Conservation (phyloP, 2,888 invertebrate species). For the Cancer borealis region DNA sequence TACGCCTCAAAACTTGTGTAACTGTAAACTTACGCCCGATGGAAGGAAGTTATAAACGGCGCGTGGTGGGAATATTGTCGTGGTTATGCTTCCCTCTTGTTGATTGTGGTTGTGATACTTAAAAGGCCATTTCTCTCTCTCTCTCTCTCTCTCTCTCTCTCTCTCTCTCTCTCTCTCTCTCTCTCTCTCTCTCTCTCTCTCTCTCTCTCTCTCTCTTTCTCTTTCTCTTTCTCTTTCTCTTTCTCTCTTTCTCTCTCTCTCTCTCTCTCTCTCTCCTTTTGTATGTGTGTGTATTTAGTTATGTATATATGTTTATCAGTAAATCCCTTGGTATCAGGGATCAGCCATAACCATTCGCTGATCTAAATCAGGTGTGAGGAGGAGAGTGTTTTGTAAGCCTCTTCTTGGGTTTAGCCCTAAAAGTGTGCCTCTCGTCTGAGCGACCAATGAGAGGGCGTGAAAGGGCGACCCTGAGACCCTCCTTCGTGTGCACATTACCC, state of each 20-base stretch:
- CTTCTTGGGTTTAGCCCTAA: neutral
- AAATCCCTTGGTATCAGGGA: neutral
- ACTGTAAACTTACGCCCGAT: neutral
- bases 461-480: constrained; percentile 11
- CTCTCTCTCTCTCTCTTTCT: constrained; percentile 22
- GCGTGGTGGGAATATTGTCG: neutral
- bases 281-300: neutral
- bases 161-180: neutral
- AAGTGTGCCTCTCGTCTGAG: neutral
- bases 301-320: neutral
- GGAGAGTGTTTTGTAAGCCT: neutral
- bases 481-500: neutral
- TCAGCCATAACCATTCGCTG: neutral
- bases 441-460: neutral
- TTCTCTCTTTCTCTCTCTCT: neutral
- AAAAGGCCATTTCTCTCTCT: neutral
- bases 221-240: constrained; percentile 37
- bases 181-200: neutral
- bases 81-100: neutral
- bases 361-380: neutral
- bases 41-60: neutral
- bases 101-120: neutral
- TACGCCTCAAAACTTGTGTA: neutral
- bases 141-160: neutral
- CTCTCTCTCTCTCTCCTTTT: neutral